Percentiles rank a stretch among this genome's conserved stretches.
These are phyloP conservation scores for Anhinga rufa DNA, from an alignment of 2,113 vertebrate species.

Conservation along the genomic window DNA sequence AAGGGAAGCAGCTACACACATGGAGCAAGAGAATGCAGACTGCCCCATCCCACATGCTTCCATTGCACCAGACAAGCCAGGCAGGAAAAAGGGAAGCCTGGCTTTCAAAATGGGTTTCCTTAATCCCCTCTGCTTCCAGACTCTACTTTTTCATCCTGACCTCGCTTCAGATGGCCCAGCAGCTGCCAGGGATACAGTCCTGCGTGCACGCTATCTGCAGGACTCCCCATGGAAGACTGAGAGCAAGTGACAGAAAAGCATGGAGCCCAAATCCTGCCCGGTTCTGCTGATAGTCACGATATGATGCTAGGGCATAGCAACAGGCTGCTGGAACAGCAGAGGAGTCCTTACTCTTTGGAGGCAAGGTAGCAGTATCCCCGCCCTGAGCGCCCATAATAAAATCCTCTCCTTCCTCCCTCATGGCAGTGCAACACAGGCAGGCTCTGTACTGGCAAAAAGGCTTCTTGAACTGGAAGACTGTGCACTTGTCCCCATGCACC, in stretches of 20 bases:
- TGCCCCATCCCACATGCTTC: neutral
- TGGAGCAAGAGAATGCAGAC: conserved; percentile 73
- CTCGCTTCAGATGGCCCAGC: neutral
- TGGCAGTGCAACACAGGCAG: conserved; percentile 73
- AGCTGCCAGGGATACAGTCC: neutral
- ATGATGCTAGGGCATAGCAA: neutral
- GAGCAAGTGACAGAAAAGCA: neutral
- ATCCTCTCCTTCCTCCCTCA: neutral
- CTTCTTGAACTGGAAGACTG: conserved; percentile 76
- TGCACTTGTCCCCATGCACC: conserved; percentile 74
- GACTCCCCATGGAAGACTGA: neutral
- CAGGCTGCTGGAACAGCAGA: neutral
- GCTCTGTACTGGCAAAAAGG: conserved; percentile 77
- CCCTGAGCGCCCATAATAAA: neutral
- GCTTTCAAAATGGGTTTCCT: neutral
- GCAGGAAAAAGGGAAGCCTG: neutral
- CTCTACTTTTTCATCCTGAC: neutral
- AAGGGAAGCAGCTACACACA: conserved; percentile 72
- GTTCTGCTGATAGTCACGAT: neutral
- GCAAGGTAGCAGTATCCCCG: neutral
- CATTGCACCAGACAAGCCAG: neutral
- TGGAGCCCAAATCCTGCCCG: neutral
- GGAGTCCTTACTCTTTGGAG: neutral
- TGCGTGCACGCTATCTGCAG: neutral
- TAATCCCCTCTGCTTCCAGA: neutral